Conservation (phyloP, 2,888 invertebrate species). For the Aleiodes leptofemur region DNA sequence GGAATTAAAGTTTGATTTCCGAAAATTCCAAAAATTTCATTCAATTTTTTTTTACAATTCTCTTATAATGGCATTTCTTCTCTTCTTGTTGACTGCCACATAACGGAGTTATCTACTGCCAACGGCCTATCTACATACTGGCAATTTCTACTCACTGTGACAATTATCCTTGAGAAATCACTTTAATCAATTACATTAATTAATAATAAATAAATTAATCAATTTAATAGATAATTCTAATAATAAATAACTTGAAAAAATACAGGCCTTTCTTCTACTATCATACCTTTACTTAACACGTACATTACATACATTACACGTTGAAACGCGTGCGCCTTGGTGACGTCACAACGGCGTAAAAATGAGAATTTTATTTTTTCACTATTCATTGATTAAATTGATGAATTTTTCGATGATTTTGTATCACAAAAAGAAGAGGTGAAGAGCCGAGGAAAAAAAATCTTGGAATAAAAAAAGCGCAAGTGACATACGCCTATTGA, state of each 20-base stretch:
- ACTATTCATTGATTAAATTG: neutral
- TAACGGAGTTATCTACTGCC: slow-evolving; percentile 26
- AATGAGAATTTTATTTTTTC: neutral
- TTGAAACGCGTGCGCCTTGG: neutral
- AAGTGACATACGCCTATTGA: neutral
- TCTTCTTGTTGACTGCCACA: slow-evolving; percentile 33
- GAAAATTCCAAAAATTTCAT: neutral
- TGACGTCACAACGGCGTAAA: slow-evolving; percentile 17
- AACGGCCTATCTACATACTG: slow-evolving; percentile 28
- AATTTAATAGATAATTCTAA: too few relatives aligned
- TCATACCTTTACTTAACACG: slow-evolving; percentile 2
- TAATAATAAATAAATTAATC: neutral
- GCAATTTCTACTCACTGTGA: slow-evolving; percentile 2
- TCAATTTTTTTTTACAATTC: neutral
- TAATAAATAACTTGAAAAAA: neutral
- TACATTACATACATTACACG: too few relatives aligned
- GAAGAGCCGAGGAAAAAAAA: slow-evolving; percentile 11
- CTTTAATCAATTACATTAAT: neutral
- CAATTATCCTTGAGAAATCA: slow-evolving; percentile 7
- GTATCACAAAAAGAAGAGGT: neutral
- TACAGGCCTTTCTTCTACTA: slow-evolving; percentile 6
- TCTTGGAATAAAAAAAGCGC: slow-evolving; percentile 46
- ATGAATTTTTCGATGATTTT: neutral
- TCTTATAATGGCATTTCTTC: slow-evolving; percentile 31
- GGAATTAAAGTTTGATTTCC: too few relatives aligned